Conservation (phyloP, 2,888 invertebrate genomes). For the Agrotis segetum region DNA sequence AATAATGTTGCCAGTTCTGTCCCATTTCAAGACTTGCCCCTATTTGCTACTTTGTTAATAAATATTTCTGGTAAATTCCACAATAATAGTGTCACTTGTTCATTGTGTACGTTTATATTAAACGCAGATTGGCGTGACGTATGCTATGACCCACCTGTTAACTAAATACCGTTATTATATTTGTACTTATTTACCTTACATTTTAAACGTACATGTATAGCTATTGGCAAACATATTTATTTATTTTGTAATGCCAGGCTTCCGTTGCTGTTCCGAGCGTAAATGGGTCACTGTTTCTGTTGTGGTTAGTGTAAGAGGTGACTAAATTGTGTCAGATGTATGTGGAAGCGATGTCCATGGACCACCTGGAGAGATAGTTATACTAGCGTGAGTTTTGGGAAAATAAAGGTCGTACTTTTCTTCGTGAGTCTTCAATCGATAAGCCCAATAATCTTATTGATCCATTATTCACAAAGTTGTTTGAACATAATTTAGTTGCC, state of each 20-base stretch:
- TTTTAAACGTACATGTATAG: constrained; percentile 30
- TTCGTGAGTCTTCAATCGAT: not conserved
- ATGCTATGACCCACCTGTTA: constrained; percentile 68
- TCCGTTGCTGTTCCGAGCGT: constrained; percentile 32
- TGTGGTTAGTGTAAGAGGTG: constrained; percentile 15
- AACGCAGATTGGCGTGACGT: constrained; percentile 73
- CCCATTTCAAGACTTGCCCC: constrained; percentile 23
- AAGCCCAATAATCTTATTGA: not conserved
- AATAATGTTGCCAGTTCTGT: constrained; percentile 9
- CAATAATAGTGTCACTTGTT: constrained; percentile 68
- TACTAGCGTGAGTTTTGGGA: not conserved
- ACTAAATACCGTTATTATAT: constrained; percentile 71
- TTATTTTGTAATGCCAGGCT: constrained; percentile 44
- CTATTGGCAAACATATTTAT: constrained; percentile 49
- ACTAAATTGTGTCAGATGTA: constrained; percentile 43
- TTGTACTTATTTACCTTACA: constrained; percentile 50
- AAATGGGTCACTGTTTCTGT: constrained; percentile 48
- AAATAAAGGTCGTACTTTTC: not conserved
- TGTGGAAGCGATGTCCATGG: not conserved
- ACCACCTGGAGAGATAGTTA: constrained; percentile 18
- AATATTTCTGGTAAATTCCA: constrained; percentile 63
- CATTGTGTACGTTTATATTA: constrained; percentile 72
- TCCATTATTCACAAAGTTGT: not conserved
- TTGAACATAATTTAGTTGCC: not conserved
- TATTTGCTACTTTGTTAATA: constrained; percentile 49